These are phyloP conservation scores for Cydia strobilella DNA, from an alignment of 1,140 invertebrate species.

Conservation along the genomic window DNA sequence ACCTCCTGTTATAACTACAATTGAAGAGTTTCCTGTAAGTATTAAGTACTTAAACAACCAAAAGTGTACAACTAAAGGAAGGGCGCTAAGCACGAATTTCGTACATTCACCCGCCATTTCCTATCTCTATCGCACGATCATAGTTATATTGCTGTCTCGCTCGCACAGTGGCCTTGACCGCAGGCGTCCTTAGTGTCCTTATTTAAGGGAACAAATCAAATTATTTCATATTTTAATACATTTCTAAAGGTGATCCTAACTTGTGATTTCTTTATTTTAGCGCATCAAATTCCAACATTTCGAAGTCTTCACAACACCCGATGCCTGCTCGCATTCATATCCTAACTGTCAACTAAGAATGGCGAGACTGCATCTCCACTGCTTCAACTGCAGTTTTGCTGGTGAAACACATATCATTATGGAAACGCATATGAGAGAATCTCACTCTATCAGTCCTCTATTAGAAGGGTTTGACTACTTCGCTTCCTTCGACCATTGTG, in stretches of 20 bases:
- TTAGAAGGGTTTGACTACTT: constrained; percentile 77
- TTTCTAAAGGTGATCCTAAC: constrained; percentile 7
- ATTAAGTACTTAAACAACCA: constrained; percentile 30
- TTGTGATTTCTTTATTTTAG: constrained; percentile 58
- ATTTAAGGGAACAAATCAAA: too few relatives aligned
- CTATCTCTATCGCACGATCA: too few relatives aligned
- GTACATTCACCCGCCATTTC: too few relatives aligned
- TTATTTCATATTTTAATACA: too few relatives aligned
- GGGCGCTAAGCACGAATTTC: too few relatives aligned
- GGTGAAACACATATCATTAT: constrained; percentile 68
- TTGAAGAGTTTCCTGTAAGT: constrained; percentile 81
- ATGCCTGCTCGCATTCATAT: constrained; percentile 66
- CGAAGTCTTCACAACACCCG: constrained; percentile 72
- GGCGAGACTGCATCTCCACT: constrained; percentile 69
- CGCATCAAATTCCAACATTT: constrained; percentile 78
- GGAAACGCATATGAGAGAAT: constrained; percentile 75
- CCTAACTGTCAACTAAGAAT: constrained; percentile 66
- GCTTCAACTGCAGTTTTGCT: constrained; percentile 72
- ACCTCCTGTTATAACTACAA: constrained; percentile 72
- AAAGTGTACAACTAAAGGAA: too few relatives aligned
- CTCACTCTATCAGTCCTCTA: constrained; percentile 64
- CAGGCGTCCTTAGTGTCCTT: too few relatives aligned
- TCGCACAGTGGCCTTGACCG: too few relatives aligned
- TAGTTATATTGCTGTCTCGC: too few relatives aligned
- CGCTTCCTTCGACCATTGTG: constrained; percentile 71